phyloP scores from a whole-genome alignment of 2,797 vertebrate species.

The Pteropus rufus region DNA sequence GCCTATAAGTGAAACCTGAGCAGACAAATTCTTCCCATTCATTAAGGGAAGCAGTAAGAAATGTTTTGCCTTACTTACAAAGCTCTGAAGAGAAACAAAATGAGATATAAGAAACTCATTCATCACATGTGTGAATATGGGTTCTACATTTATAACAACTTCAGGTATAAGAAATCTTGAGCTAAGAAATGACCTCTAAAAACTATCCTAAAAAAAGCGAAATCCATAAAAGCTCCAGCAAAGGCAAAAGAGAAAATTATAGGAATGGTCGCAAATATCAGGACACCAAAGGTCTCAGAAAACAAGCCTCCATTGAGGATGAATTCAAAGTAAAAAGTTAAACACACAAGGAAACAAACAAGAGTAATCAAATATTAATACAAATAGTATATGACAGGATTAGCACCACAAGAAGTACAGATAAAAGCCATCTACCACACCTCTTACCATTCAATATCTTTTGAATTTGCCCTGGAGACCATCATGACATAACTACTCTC shows the following conservation, averaged over 20 bases:
- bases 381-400: not conserved
- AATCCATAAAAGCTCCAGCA: not conserved
- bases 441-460: not conserved
- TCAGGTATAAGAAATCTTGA: not conserved
- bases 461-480: not conserved
- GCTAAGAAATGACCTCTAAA: not conserved
- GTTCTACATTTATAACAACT: not conserved
- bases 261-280: not conserved
- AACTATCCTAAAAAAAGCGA: not conserved
- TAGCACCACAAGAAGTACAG: not conserved
- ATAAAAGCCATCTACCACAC: not conserved
- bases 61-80: not conserved
- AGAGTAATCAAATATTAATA: constrained; percentile 3
- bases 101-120: not conserved
- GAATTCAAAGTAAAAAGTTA: constrained; percentile 33
- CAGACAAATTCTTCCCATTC: not conserved
- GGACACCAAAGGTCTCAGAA: not conserved
- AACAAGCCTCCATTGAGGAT: not conserved
- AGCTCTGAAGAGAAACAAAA: not conserved
- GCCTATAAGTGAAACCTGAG: not conserved
- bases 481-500: not conserved
- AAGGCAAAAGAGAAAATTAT: not conserved
- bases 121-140: not conserved
- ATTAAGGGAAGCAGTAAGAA: not conserved
- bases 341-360: not conserved